Base-by-base conservation (phyloP, 1,140 invertebrate genomes). In the Parasteatoda tepidariorum region DNA sequence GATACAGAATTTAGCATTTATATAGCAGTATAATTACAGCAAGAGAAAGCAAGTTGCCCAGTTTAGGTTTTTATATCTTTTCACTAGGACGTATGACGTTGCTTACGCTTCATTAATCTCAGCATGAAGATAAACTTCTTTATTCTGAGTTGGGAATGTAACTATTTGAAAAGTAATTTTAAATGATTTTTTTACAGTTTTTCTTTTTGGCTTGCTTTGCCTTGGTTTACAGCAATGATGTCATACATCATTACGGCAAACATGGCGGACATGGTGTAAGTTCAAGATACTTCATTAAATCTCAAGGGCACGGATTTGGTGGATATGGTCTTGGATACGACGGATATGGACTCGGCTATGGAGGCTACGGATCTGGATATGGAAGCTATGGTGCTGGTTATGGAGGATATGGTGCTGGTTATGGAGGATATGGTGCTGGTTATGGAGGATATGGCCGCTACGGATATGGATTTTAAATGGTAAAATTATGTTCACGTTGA, bases 261-360 rank as follows among this genome's bases (percentile, higher is more conserved):
- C 33, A 74, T 34, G 71, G 71, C 28, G 71, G 71, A 28, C 24
- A 74, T 11, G 71, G 71, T 30, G 22, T 61, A 7, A 61, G 57
- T 22, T 57, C 6, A 48, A 55, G 70, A 31, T 73, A 57, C 13
- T 73, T 73, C 30, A 73, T 3, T 5, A 73, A 73, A 28, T 48
- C 70, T 24, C 70, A 57, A 57, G 55, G 48, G 0, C 30, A 73
- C 3, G 71, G 71, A n/a, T n/a, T n/a, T 13, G 13, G 15, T 34
- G 33, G 41, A 28, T 57, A 24, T 2, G 55, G 59, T 30, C 48
- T 41, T 48, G 73, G 59, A 48, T 7, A 18, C 1, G 59, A 31
- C n/a, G 31, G 57, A 15, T 57, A 55, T 3, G 62, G 30, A 26
- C 54, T 54, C 26, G 74, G 61, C 9, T 26, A 59, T 62, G 57